Evolutionary conservation across 2,797 vertebrate species (phyloP).

Genomic region (Distichodus sexfasciatus): DNA sequence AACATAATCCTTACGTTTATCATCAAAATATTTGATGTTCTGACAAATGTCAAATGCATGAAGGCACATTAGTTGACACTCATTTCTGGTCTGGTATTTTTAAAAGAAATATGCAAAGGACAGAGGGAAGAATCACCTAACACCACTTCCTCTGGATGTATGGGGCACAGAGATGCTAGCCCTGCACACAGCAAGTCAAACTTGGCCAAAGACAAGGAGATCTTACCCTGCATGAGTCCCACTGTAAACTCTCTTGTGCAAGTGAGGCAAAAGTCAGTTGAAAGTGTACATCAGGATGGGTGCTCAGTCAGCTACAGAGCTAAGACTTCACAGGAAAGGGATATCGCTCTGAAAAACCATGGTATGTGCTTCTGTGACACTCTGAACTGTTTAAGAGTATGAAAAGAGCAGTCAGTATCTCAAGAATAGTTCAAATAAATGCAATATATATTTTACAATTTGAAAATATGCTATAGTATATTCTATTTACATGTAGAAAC

Average conservation of each 20-base stretch:
- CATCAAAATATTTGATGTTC: no score
- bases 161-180: slow-evolving; percentile 57
- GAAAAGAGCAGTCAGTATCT: no score
- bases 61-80: not conserved
- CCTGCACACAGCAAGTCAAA: slow-evolving; percentile 62
- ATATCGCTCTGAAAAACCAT: slow-evolving; percentile 71
- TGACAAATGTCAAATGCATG: no score
- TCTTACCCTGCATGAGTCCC: slow-evolving; percentile 55
- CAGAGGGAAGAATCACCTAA: slow-evolving; percentile 49
- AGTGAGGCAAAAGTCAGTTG: slow-evolving; percentile 39
- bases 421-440: no score
- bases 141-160: slow-evolving; percentile 49
- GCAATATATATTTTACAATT: no score
- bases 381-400: no score
- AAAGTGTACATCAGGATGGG: slow-evolving; percentile 55
- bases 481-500: no score
- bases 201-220: slow-evolving; percentile 70
- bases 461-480: no score
- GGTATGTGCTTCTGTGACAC: slow-evolving; percentile 58
- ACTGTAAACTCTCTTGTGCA: slow-evolving; percentile 45
- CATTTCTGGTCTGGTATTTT: slow-evolving; percentile 34
- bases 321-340: slow-evolving; percentile 68
- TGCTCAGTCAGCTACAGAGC: slow-evolving; percentile 71
- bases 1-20: no score
- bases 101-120: slow-evolving; percentile 57